Evolutionary conservation across 2,888 invertebrate genomes (phyloP).

Genomic region (Dioctria rufipes): DNA sequence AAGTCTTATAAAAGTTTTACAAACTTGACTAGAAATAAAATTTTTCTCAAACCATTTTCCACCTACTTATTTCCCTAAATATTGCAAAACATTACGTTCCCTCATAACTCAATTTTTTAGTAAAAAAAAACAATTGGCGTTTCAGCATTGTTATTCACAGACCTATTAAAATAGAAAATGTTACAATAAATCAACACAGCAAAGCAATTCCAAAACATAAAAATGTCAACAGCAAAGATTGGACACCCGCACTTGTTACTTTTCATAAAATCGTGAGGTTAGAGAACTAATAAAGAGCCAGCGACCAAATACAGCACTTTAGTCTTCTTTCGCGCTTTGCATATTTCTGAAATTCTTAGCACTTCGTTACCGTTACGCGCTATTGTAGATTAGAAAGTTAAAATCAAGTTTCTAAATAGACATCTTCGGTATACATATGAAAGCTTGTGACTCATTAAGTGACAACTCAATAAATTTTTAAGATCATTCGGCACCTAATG

Average conservation of each 20-base stretch:
- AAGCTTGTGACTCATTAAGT: not conserved
- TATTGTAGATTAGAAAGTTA: not conserved
- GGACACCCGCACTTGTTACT: not conserved
- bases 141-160: slow-evolving; percentile 10
- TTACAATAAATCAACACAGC: not conserved
- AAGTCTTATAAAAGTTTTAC: too few relatives aligned
- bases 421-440: not conserved
- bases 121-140: not conserved
- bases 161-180: too few relatives aligned
- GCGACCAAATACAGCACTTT: not conserved
- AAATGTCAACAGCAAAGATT: not conserved
- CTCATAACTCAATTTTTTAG: too few relatives aligned
- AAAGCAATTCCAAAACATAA: not conserved
- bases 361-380: not conserved
- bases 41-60: too few relatives aligned
- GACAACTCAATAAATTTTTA: slow-evolving; percentile 1
- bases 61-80: too few relatives aligned
- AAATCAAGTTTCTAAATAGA: not conserved
- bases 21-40: too few relatives aligned
- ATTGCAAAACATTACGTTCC: too few relatives aligned
- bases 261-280: not conserved
- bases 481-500: not conserved
- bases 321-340: not conserved
- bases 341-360: not conserved
- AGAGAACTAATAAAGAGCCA: not conserved